Evolutionary conservation across 2,113 vertebrate genomes (phyloP), one percentile per base, ranked within the genome.

Genomic region (Xenopus borealis): DNA sequence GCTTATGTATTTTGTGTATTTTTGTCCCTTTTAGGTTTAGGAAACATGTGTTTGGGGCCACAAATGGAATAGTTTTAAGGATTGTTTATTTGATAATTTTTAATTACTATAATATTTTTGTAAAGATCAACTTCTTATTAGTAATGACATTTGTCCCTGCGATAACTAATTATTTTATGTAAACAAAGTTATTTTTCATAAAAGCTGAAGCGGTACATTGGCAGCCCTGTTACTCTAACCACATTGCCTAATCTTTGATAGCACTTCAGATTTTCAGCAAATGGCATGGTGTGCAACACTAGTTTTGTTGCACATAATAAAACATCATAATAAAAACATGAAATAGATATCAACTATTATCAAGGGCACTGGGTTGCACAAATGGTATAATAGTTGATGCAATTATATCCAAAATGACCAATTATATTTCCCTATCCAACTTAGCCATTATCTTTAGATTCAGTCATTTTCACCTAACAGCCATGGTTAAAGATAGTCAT

Each of bases 391-490:
- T 76, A 68, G 73, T 76, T 47, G 67, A 69, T 70, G 74, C 74
- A 69, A 77, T 77, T 77, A 77, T 70, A 63, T 77, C 23, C 67
- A 70, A 77, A 77, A 77, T 70, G 67, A 77, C 74, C 74, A 77
- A 77, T 77, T 77, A 77, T 63, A 77, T 77, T 75, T 69, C 66
- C 57, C 64, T 59, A 67, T 67, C 72, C 59, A 67, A 53, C 63
- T 62, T 77, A 70, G 66, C 59, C 58, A 76, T 77, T 70, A 77
- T 70, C 47, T 77, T 77, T 70, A 75, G 73, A 75, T 75, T 40
- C 33, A 62, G 55, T 67, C 72, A 75, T 75, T 75, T 75, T 40
- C 73, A 69, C 65, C 73, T 75, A 75, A 77, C 74, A 77, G 70
- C 74, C 66, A 64, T 64, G 58, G 74, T 77, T 69, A 77, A 64